A percentile compares a stretch with the other conserved stretches of the same genome.
phyloP scores from a whole-genome alignment of 2,113 vertebrate genomes.

The Psilopsiagon aurifrons region DNA sequence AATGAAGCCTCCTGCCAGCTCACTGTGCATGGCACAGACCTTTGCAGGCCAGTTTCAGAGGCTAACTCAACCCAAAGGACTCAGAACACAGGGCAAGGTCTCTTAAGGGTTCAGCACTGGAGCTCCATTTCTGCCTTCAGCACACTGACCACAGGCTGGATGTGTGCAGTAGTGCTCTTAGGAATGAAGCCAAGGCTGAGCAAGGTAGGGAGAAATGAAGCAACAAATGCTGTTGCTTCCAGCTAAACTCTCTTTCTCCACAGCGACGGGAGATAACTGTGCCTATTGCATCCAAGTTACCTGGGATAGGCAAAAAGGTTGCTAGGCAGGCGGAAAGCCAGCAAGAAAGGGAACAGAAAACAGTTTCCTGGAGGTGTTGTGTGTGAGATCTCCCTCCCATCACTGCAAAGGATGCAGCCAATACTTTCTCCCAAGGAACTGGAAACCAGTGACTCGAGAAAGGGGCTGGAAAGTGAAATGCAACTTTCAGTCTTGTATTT shows the following conservation, averaged over 20 bases:
- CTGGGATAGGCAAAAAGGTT: not conserved
- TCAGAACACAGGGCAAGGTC: not conserved
- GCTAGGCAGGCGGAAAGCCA: not conserved
- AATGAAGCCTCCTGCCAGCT: not conserved
- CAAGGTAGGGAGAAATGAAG: not conserved
- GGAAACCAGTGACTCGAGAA: not conserved
- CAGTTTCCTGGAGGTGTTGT: not conserved
- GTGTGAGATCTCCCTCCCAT: not conserved
- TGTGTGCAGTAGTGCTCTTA: not conserved
- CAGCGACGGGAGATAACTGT: not conserved
- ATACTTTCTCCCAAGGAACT: not conserved
- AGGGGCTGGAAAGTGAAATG: not conserved
- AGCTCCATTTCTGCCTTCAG: not conserved
- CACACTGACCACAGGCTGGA: not conserved
- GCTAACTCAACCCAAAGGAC: not conserved
- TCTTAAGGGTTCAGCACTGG: not conserved
- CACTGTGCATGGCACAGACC: too few relatives aligned
- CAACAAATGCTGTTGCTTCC: not conserved
- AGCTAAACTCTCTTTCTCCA: not conserved
- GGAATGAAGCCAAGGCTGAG: not conserved
- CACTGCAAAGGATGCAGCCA: not conserved
- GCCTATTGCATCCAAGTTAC: rapidly evolving
- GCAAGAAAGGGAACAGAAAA: not conserved
- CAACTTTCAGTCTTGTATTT: not conserved
- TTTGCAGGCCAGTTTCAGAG: not conserved